A percentile compares a stretch with the other conserved stretches of the same genome.
Evolutionary conservation across 2,888 invertebrate species (phyloP).

Genomic region (Thecocarcelia acutangulata): DNA sequence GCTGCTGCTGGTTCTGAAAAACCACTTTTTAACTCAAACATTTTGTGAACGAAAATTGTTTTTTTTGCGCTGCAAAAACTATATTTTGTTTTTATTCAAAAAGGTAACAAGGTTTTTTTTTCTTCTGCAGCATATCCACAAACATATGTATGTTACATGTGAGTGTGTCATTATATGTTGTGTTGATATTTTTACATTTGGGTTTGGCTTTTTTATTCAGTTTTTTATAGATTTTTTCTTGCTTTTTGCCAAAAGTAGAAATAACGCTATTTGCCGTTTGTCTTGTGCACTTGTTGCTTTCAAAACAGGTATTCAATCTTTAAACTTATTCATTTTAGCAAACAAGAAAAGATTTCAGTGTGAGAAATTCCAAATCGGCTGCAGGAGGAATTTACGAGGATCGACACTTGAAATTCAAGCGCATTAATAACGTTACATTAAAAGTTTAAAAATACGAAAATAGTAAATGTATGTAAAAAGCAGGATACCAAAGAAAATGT

Average conservation of each 20-base stretch:
- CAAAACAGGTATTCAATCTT: conserved; percentile 58
- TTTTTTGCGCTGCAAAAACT: too few species aligned
- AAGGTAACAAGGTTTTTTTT: conserved; percentile 52
- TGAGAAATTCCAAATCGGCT: conserved; percentile 24
- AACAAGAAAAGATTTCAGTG: conserved; percentile 36
- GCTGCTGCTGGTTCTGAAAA: conserved; percentile 50
- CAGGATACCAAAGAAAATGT: too few species aligned
- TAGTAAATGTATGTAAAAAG: too few species aligned
- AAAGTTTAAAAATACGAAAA: too few species aligned
- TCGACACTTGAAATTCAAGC: too few species aligned
- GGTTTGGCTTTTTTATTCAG: conserved; percentile 44
- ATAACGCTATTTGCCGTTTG: conserved; percentile 12
- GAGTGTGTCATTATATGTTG: too few species aligned
- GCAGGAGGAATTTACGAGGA: neutral
- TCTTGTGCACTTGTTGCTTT: conserved; percentile 62
- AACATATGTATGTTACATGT: too few species aligned
- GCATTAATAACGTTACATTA: too few species aligned
- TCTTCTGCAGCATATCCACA: neutral
- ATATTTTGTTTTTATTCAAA: conserved; percentile 21
- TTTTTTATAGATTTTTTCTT: conserved; percentile 7
- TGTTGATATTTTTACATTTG: neutral
- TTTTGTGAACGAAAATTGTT: conserved; percentile 42
- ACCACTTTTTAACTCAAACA: conserved; percentile 30
- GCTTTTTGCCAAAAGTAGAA: too few species aligned
- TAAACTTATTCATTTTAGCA: conserved; percentile 26